Evolutionary conservation across 2,113 vertebrate species (phyloP).

Genomic region (Potamarius usumacintae): DNA sequence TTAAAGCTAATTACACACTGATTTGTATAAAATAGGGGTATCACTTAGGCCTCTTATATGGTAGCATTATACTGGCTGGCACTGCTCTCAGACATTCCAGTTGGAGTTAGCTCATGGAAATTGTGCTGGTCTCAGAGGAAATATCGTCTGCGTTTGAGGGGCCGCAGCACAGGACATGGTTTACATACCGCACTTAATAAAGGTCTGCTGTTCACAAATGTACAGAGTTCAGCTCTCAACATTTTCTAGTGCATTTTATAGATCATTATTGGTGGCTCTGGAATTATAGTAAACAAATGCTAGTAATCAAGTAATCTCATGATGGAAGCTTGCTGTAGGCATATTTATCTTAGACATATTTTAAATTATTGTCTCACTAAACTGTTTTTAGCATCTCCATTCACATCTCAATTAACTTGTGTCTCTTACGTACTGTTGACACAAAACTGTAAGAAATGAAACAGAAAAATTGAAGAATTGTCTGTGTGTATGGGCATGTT

Average conservation of each 20-base stretch:
- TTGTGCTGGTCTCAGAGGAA: constrained; percentile 53
- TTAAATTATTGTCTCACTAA: background rate
- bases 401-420: background rate
- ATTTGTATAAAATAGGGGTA: constrained; percentile 33
- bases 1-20: constrained; percentile 43
- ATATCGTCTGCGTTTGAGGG: constrained; percentile 49
- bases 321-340: background rate
- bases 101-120: constrained; percentile 60
- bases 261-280: background rate
- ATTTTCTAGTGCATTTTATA: background rate
- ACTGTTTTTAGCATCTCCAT: background rate
- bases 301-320: background rate
- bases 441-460: background rate
- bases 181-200: constrained; percentile 49
- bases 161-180: constrained; percentile 52
- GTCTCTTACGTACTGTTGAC: background rate
- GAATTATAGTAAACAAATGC: background rate
- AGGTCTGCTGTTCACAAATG: constrained; percentile 48
- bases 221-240: constrained; percentile 16
- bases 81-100: constrained; percentile 57
- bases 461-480: background rate
- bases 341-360: background rate
- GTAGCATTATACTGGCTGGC: constrained; percentile 54
- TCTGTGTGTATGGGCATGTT: background rate
- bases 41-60: constrained; percentile 48